phyloP scores from a whole-genome alignment of 1,140 invertebrate genomes.

The Triops cancriformis region DNA sequence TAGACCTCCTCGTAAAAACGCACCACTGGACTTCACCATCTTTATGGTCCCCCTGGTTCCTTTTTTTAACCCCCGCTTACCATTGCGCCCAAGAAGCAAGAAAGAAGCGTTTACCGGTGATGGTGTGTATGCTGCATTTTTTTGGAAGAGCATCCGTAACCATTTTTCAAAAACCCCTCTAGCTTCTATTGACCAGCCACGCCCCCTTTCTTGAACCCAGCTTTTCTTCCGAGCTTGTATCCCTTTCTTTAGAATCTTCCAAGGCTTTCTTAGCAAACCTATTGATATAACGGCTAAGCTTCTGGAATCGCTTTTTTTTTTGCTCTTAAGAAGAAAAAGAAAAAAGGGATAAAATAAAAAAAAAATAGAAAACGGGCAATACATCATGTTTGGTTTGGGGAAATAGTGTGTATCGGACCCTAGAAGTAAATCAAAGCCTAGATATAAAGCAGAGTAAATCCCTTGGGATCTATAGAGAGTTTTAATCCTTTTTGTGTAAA shows the following conservation, averaged over 20 bases:
- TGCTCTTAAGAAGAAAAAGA: not conserved
- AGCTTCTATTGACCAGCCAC: conserved; percentile 7
- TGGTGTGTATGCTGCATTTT: not conserved
- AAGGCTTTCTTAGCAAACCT: not conserved
- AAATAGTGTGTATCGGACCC: too few species aligned
- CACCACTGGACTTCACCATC: not conserved
- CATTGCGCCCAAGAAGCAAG: not conserved
- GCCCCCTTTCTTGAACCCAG: conserved; percentile 2
- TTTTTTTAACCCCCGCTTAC: conserved; percentile 9
- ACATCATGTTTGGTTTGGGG: too few species aligned
- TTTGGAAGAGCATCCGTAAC: conserved; percentile 3
- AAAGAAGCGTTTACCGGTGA: conserved; percentile 12
- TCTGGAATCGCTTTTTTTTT: not conserved
- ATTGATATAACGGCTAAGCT: conserved; percentile 6
- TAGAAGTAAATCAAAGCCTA: too few species aligned
- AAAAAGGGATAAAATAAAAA: not conserved
- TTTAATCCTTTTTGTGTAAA: not conserved
- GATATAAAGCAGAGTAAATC: too few species aligned
- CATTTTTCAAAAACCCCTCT: not conserved
- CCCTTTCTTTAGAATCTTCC: not conserved
- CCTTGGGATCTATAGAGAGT: too few species aligned
- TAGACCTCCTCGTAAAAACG: conserved; percentile 10
- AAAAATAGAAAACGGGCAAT: not conserved
- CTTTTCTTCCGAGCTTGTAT: not conserved
- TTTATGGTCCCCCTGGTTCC: conserved; percentile 8